A percentile compares a stretch with the other conserved stretches of the same genome.
Evolutionary conservation across 2,113 vertebrate genomes (phyloP).

Genomic region (Cavia porcellus): DNA sequence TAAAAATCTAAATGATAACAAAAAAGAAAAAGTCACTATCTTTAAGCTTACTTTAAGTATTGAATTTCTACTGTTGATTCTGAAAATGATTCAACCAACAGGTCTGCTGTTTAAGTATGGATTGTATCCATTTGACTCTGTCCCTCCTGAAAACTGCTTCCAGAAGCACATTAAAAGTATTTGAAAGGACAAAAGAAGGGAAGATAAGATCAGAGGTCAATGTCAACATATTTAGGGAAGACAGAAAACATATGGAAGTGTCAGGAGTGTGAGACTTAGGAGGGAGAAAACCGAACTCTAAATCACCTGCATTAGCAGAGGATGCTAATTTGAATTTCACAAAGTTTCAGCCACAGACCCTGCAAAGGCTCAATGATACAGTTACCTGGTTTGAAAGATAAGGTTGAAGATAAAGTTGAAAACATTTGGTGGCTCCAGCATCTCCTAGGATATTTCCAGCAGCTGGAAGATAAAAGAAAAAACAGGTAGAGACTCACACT

Average conservation of each 20-base stretch:
- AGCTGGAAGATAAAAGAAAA: not conserved
- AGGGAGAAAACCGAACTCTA: not conserved
- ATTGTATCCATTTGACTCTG: not conserved
- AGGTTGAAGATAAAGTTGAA: not conserved
- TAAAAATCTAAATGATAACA: not conserved
- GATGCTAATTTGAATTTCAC: not conserved
- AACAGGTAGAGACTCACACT: not conserved
- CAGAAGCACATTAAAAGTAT: not conserved
- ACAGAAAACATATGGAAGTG: not conserved
- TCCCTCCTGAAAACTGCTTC: not conserved
- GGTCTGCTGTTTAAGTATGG: not conserved
- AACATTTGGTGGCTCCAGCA: not conserved
- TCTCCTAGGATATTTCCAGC: not conserved
- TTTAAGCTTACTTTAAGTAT: not conserved
- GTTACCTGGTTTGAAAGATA: not conserved
- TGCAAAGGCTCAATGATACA: not conserved
- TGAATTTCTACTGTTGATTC: not conserved
- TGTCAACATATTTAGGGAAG: not conserved
- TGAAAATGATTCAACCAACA: not conserved
- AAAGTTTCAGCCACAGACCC: not conserved
- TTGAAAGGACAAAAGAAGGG: not conserved
- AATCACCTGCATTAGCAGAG: not conserved
- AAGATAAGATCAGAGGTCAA: not conserved
- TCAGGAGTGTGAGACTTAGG: too few relatives aligned
- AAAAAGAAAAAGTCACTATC: conserved; percentile 7